Conservation (phyloP, 2,797 vertebrate genomes). For the Anabas testudineus region DNA sequence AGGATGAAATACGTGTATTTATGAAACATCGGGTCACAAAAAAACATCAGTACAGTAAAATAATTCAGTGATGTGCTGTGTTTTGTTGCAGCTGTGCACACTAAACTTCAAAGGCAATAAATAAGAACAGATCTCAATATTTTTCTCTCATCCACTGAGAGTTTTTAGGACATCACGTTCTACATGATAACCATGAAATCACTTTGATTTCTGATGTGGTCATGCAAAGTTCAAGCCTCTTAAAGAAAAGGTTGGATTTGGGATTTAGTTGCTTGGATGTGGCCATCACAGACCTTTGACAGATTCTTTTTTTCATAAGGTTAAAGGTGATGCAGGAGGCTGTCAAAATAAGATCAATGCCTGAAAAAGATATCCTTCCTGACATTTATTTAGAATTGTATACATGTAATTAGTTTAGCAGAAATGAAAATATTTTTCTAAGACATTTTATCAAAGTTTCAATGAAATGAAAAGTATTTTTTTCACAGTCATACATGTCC, state of each 20-base stretch:
- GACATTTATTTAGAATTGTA: constrained; percentile 64
- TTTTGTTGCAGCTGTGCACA: constrained; percentile 68
- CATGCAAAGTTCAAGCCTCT: constrained; percentile 80
- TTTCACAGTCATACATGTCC: not conserved
- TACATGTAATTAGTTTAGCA: constrained; percentile 34
- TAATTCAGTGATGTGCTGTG: not conserved
- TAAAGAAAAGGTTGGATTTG: constrained; percentile 69
- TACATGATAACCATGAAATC: constrained; percentile 81
- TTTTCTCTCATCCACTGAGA: constrained; percentile 49
- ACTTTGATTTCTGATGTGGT: constrained; percentile 79
- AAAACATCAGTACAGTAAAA: not conserved
- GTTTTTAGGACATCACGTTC: constrained; percentile 77
- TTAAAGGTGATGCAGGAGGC: constrained; percentile 72
- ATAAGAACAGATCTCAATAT: constrained; percentile 62
- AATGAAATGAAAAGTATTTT: not conserved
- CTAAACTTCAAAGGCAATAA: constrained; percentile 59
- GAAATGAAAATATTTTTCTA: constrained; percentile 1
- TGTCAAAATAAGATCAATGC: constrained; percentile 82
- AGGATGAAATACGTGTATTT: constrained; percentile 7
- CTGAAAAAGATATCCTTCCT: constrained; percentile 50
- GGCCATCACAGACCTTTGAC: constrained; percentile 67
- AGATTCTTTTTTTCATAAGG: constrained; percentile 69
- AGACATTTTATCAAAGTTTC: too few species aligned
- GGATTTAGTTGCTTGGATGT: constrained; percentile 75
- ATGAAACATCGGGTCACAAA: not conserved